These are phyloP conservation scores for Stegana nigrithorax DNA, from an alignment of 2,888 invertebrate genomes.

Conservation along the genomic window DNA sequence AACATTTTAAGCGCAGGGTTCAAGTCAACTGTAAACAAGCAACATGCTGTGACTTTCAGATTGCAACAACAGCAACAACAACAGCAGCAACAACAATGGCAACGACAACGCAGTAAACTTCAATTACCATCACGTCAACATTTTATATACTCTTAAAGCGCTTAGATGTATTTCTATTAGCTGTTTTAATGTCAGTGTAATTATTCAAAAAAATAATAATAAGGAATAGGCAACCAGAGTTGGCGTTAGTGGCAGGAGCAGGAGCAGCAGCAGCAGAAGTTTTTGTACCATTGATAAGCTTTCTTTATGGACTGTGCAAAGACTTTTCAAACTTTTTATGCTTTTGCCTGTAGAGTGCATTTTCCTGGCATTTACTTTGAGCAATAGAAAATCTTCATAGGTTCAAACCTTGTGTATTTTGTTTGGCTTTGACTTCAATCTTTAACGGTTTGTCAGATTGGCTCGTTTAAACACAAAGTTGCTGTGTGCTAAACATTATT, in stretches of 20 bases:
- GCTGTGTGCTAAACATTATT: no score
- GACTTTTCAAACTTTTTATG: no score
- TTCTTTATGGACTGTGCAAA: conserved; percentile 36
- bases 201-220: conserved; percentile 45
- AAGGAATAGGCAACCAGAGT: no score
- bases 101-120: conserved; percentile 40
- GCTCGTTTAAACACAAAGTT: no score
- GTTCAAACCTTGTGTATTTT: conserved; percentile 49
- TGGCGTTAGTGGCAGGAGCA: conserved; percentile 20
- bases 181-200: conserved; percentile 59
- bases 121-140: conserved; percentile 61
- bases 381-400: conserved; percentile 46
- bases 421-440: no score
- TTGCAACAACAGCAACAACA: conserved; percentile 44
- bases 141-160: conserved; percentile 36
- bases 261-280: conserved; percentile 25
- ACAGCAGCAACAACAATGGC: conserved; percentile 35
- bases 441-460: no score
- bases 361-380: conserved; percentile 24
- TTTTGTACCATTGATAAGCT: conserved; percentile 19
- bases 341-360: conserved; percentile 35
- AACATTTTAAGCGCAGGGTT: not conserved
- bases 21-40: no score
- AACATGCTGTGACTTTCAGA: conserved; percentile 1
- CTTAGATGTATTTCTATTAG: conserved; percentile 51